phyloP scores from a whole-genome alignment of 2,113 vertebrate species.

The Leptodactylus fuscus region DNA sequence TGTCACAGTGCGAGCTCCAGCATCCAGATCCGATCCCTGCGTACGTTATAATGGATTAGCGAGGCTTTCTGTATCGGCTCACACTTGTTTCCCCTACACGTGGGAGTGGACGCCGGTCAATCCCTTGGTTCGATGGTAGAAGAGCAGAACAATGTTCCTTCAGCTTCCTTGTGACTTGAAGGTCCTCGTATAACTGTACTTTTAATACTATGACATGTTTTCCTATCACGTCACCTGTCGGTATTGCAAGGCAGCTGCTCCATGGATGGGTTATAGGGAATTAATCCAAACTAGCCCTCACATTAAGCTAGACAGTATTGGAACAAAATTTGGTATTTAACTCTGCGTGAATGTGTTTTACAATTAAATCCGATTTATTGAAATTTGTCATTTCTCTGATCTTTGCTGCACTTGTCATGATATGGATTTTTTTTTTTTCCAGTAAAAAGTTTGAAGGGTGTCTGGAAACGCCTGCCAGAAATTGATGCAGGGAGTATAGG shows the following conservation, averaged over 20 bases:
- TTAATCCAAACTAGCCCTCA: background rate
- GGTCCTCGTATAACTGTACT: background rate
- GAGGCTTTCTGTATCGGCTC: background rate
- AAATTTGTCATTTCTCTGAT: background rate
- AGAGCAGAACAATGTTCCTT: background rate
- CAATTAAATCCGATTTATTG: constrained; percentile 62
- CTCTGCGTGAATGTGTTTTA: constrained; percentile 60
- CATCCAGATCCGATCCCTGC: background rate
- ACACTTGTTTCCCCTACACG: background rate
- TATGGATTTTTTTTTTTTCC: background rate
- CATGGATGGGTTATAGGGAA: background rate
- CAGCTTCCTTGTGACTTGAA: background rate
- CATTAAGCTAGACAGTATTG: constrained; percentile 52
- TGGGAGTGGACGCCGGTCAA: background rate
- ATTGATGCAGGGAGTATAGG: too few species aligned
- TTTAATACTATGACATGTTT: constrained; percentile 9
- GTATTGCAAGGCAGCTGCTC: background rate
- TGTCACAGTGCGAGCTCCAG: background rate
- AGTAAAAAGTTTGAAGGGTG: too few species aligned
- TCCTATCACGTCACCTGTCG: background rate
- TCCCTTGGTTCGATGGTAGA: too few species aligned
- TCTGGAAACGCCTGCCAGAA: too few species aligned
- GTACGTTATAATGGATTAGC: background rate
- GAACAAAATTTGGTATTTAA: constrained; percentile 49
- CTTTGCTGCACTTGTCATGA: background rate